A percentile compares a stretch with the other conserved stretches of the same genome.
Conservation (phyloP, 2,888 invertebrate genomes). For the Tanypteryx hageni region DNA sequence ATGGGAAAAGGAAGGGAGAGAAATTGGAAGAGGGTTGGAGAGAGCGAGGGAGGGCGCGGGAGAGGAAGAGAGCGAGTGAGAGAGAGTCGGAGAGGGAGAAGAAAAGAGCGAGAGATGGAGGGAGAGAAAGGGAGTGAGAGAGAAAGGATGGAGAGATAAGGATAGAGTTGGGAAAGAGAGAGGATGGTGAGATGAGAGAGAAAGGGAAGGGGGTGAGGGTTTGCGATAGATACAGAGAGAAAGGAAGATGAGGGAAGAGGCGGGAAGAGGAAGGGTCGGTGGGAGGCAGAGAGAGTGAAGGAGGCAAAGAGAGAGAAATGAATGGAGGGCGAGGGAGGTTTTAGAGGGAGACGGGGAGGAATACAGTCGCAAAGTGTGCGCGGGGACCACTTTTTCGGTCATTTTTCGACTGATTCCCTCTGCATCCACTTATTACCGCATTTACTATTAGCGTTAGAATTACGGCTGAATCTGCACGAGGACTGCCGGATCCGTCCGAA, state of each 20-base stretch:
- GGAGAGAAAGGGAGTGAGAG: too few relatives aligned
- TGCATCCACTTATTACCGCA: slow-evolving; percentile 4
- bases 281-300: background rate
- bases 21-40: background rate
- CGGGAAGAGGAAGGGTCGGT: background rate
- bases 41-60: background rate
- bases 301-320: background rate
- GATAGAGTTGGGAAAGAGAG: too few relatives aligned
- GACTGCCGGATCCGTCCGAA: slow-evolving; percentile 7
- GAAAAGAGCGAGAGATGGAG: too few relatives aligned
- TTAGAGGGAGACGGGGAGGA: background rate
- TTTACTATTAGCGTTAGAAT: background rate
- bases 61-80: background rate
- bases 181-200: too few relatives aligned
- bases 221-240: too few relatives aligned
- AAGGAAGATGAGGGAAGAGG: background rate
- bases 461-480: background rate
- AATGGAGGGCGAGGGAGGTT: background rate
- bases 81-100: too few relatives aligned
- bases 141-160: too few relatives aligned
- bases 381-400: background rate
- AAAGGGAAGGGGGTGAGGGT: too few relatives aligned
- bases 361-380: background rate
- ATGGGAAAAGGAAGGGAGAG: background rate
- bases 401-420: background rate